Base-by-base conservation (phyloP, 2,113 vertebrate species). In the Spheniscus mendiculus region DNA sequence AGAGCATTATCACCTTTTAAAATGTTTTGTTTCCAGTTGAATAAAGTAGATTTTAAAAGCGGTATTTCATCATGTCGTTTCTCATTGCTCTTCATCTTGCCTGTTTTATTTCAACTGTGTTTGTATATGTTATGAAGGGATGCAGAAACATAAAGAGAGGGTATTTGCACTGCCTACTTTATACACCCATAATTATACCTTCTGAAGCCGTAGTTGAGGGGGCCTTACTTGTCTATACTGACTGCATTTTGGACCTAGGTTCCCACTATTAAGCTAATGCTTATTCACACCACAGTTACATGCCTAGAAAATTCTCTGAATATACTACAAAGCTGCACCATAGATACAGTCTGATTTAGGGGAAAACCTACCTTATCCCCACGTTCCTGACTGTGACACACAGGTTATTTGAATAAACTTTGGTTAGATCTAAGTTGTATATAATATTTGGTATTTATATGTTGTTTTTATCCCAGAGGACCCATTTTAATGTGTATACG, bases 1-100 rank as follows among this genome's bases (percentile, higher is more conserved):
- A 91, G 85, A 93, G 71, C 94, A 95, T 95, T 94, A 97, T 95
- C 89, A 90, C 90, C 91, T 97, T 94, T 88, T 73, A 87, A 96
- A 94, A 90, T 97, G 93, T 94, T 96, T 96, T 94, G 91, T 97
- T 97, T 96, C 95, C 91, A 86, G 95, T 90, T 97, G 95, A 96
- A 90, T 96, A 90, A 94, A 94, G 55, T 96, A 86, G 89, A 96
- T 89, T 94, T 95, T 80, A 73, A 70, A 94, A 84, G 82, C 11
- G 8, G 74, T 90, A 90, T 93, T 97, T 97, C 78, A 65, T 74
- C 32, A 65, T 47, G 66, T 90, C 3, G 0, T 79, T 96, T 92
- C 56, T 87, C 65, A n/a, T 82, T 56, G 62, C 93, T 91, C 40
- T 85, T 89, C 69, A 77, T 77, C 82, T 73, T 67, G 82, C 45